A percentile compares a stretch with the other conserved stretches of the same genome.
Conservation (phyloP, 64 coral and sea anemone species). For the Actinia equina region DNA sequence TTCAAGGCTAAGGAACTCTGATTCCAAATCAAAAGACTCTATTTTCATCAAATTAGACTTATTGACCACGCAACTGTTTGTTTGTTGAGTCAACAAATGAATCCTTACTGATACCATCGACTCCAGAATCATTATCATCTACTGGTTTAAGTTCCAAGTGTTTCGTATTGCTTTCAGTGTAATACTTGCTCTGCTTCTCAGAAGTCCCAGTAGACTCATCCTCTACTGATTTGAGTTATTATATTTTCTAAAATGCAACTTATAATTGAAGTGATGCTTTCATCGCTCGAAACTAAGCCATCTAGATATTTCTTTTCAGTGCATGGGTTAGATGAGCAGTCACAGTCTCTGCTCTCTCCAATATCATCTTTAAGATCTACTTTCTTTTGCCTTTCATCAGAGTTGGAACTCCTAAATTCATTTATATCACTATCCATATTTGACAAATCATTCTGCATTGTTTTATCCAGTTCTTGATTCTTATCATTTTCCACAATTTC, state of each 20-base stretch:
- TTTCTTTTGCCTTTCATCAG: not conserved
- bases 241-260: not conserved
- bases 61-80: not conserved
- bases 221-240: not conserved
- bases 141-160: not conserved
- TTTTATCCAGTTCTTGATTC: not conserved
- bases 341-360: not conserved
- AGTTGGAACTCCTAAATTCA: not conserved
- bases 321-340: not conserved
- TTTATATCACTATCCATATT: not conserved
- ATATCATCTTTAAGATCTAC: not conserved
- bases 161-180: not conserved
- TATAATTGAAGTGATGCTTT: not conserved
- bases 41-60: not conserved
- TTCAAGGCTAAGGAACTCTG: constrained; percentile 77
- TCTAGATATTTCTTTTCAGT: not conserved
- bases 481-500: not conserved
- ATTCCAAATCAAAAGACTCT: constrained; percentile 43
- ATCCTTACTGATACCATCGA: not conserved
- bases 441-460: not conserved
- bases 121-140: not conserved
- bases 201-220: not conserved
- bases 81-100: not conserved
- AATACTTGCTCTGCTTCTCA: not conserved
- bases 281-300: not conserved